Evolutionary conservation across 2,888 invertebrate genomes (phyloP), one percentile per base, ranked within the genome.

Genomic region (Allacma fusca): DNA sequence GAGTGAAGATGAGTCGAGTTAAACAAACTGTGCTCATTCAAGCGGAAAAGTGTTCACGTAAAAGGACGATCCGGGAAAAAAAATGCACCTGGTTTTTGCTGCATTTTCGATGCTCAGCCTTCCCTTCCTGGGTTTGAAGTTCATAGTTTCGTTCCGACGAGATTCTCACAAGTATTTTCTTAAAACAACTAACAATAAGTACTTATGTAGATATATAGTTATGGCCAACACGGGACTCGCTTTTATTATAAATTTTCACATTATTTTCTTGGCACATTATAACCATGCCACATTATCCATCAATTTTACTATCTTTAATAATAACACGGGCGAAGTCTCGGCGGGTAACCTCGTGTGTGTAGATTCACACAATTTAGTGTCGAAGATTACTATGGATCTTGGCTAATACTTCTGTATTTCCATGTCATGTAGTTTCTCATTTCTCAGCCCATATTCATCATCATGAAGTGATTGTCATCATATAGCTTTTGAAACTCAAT

Each of bases 1-100:
- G 40, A 29, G 26, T 44, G 69, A 57, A 13, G 59, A 59, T 59
- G 57, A 73, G 76, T 40, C 43, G 70, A 79, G 80, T 80, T 81
- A 82, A 82, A 82, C 82, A 82, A 82, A 82, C 80, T 79, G 62
- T 72, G 80, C 59, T 75, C 82, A 81, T 76, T 82, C 81, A 81
- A 77, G 78, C 74, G 79, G 79, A 82, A 82, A 82, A 82, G 78
- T 80, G 79, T 79, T 82, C 82, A 82, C 82, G 82, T 82, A 80
- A 78, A 69, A 72, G 59, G 68, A 62, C 69, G 28, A 62, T 57
- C 73, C 73, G 76, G 69, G n/a, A n/a, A 78, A 77, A 78, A 80
- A 71, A 72, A 74, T 68, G 68, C 70, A 74, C 73, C 73, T 74
- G 73, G 73, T 74, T 78, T 78, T 78, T 78, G 75, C 74, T 67